phyloP scores from a whole-genome alignment of 2,113 vertebrate genomes.

The Noctilio leporinus region DNA sequence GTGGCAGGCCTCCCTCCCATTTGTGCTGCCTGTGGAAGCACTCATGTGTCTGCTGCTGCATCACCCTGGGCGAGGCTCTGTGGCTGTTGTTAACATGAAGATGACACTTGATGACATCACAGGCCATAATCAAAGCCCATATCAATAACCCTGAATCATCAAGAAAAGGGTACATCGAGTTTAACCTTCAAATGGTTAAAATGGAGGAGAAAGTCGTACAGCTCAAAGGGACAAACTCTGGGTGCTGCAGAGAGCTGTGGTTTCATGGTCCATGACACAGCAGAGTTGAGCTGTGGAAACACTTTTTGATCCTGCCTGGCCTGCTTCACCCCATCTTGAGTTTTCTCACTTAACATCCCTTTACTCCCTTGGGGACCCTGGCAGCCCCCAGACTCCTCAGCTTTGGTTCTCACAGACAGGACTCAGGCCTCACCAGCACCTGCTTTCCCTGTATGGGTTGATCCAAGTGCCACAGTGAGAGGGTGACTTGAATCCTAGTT shows the following conservation, averaged over 20 bases:
- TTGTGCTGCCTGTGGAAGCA: neutral
- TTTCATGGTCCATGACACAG: slow-evolving; percentile 35
- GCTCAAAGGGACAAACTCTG: neutral
- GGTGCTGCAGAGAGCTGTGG: slow-evolving; percentile 30
- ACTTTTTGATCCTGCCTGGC: slow-evolving; percentile 25
- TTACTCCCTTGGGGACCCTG: neutral
- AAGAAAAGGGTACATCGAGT: neutral
- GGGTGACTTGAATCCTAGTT: neutral
- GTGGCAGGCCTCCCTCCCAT: neutral
- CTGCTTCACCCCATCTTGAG: neutral
- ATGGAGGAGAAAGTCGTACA: neutral
- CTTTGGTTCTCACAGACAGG: neutral
- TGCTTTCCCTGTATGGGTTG: neutral
- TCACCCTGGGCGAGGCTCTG: neutral
- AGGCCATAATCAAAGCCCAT: neutral
- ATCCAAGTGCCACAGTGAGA: neutral
- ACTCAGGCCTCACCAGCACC: neutral
- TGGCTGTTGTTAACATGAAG: neutral
- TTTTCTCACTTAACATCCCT: slow-evolving; percentile 11
- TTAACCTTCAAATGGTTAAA: slow-evolving; percentile 37
- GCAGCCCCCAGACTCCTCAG: neutral
- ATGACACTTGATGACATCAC: neutral
- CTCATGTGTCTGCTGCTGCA: rapidly evolving
- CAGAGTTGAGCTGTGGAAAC: neutral
- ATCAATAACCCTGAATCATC: neutral